Conservation (phyloP, 2,888 invertebrate genomes). For the Habroteleia sp. region DNA sequence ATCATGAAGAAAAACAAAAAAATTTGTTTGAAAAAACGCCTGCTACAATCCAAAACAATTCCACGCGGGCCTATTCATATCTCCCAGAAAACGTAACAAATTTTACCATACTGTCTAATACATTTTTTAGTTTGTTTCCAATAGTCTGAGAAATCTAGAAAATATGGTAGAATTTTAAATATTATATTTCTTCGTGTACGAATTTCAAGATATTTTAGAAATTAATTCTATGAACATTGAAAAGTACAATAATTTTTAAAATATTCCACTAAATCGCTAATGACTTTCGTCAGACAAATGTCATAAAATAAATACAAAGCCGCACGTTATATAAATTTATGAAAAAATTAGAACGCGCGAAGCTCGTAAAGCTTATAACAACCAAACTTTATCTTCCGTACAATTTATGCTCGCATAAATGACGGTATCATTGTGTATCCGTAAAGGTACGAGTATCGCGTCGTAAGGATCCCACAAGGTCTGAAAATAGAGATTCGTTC, state of each 20-base stretch:
- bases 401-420: constrained; percentile 50
- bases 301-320: constrained; percentile 35
- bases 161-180: too few species aligned
- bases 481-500: constrained; percentile 35
- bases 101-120: too few species aligned
- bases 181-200: too few species aligned
- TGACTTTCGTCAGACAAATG: constrained; percentile 1
- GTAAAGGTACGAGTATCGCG: constrained; percentile 37
- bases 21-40: too few species aligned
- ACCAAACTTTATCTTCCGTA: constrained; percentile 39
- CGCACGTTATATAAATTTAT: constrained; percentile 8
- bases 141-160: too few species aligned
- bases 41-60: too few species aligned
- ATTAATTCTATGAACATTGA: neutral
- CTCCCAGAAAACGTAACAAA: too few species aligned
- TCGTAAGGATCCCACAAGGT: constrained; percentile 29
- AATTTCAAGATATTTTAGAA: too few species aligned
- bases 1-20: too few species aligned
- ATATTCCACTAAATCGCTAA: constrained; percentile 7
- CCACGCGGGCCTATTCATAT: too few species aligned
- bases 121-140: too few species aligned
- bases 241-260: neutral
- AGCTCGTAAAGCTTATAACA: constrained; percentile 44
- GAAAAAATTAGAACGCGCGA: constrained; percentile 27
- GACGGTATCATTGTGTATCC: constrained; percentile 42